Evolutionary conservation across 2,888 invertebrate genomes (phyloP).

Genomic region (Notodonta dromedarius): DNA sequence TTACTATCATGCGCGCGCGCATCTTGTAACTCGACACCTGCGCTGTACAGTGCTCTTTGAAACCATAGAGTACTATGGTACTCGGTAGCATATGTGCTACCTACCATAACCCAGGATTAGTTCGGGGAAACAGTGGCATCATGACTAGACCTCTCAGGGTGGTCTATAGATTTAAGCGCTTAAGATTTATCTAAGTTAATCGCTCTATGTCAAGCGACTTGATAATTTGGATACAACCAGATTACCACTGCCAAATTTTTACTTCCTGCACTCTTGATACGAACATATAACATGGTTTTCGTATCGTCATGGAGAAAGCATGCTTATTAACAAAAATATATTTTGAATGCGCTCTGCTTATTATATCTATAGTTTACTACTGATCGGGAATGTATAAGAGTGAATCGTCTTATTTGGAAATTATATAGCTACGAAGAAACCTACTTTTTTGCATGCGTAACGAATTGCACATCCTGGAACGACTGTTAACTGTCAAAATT

Average conservation of each 20-base stretch:
- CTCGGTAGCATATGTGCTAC: neutral
- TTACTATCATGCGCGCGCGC: slow-evolving; percentile 29
- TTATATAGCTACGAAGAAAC: no score
- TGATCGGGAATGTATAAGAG: no score
- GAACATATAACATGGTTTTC: no score
- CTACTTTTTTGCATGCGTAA: no score
- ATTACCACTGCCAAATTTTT: neutral
- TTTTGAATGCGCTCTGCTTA: no score
- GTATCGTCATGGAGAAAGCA: neutral
- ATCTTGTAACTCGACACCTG: slow-evolving; percentile 44
- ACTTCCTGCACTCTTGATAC: neutral
- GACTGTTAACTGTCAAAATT: no score
- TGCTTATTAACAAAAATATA: no score
- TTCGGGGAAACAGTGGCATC: slow-evolving; percentile 24
- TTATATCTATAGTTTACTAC: no score
- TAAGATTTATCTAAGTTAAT: neutral
- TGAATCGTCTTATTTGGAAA: no score
- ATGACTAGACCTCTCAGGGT: slow-evolving; percentile 14
- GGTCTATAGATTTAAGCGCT: neutral
- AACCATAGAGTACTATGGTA: slow-evolving; percentile 19
- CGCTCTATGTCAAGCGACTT: neutral
- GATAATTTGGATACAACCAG: neutral
- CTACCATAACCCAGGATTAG: slow-evolving; percentile 19
- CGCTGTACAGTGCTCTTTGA: slow-evolving; percentile 36
- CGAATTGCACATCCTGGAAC: no score